These are phyloP conservation scores for Lepilemur ruficaudatus DNA, from an alignment of 2,797 vertebrate genomes.

Conservation along the genomic window DNA sequence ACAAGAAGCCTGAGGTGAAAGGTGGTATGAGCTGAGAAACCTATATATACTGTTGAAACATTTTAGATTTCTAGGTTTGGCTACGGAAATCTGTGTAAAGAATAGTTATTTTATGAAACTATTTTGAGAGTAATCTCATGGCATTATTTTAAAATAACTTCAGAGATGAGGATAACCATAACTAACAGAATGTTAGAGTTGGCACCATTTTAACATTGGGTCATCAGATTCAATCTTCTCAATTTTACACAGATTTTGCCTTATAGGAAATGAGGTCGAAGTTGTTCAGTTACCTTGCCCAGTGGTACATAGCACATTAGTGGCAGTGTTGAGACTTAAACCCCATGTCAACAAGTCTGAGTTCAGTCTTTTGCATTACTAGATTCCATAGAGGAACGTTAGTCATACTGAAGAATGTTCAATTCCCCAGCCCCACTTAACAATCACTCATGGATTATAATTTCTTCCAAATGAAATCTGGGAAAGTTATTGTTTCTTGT, in stretches of 20 bases:
- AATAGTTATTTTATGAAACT: neutral
- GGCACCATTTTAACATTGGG: neutral
- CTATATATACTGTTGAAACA: neutral
- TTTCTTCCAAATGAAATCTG: slow-evolving; percentile 13
- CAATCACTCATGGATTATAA: neutral
- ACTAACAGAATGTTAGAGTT: neutral
- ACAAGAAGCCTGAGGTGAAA: slow-evolving; percentile 10
- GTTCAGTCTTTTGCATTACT: neutral
- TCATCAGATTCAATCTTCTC: neutral
- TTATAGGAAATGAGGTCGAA: neutral
- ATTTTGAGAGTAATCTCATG: neutral
- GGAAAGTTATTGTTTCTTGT: neutral
- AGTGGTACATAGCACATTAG: neutral
- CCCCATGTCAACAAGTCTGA: neutral
- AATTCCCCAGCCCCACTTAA: neutral
- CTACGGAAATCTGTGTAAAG: neutral
- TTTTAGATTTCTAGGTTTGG: neutral
- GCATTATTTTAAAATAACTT: neutral
- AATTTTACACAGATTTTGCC: neutral
- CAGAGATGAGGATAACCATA: neutral
- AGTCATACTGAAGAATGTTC: neutral
- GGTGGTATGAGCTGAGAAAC: slow-evolving; percentile 5
- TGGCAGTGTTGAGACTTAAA: neutral
- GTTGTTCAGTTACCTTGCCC: neutral
- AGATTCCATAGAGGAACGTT: neutral